phyloP scores from a whole-genome alignment of 1,140 invertebrate genomes.

The Gryon sp. region DNA sequence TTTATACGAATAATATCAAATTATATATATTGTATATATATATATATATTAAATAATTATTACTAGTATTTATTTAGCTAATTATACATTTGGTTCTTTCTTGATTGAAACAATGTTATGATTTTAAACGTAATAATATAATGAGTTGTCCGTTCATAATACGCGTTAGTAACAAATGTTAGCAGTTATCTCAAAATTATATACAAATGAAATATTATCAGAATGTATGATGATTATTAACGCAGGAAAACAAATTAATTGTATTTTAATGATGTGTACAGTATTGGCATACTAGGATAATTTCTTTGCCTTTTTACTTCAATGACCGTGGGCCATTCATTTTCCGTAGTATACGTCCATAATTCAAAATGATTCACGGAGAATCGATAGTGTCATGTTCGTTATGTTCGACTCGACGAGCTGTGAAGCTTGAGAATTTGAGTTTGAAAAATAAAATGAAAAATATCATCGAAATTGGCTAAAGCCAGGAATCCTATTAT shows the following conservation, averaged over 20 bases:
- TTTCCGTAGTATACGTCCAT: constrained; percentile 39
- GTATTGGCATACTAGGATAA: neutral
- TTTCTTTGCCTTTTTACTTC: constrained; percentile 44
- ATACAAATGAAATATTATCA: no score
- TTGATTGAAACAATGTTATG: no score
- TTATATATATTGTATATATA: no score
- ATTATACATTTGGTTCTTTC: no score
- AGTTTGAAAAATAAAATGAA: constrained; percentile 41
- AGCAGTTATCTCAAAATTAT: no score
- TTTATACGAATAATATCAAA: no score
- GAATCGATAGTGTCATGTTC: constrained; percentile 60
- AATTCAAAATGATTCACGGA: constrained; percentile 56
- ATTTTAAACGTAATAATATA: no score
- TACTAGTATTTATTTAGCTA: no score
- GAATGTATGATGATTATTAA: no score
- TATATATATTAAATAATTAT: no score
- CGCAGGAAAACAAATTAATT: constrained; percentile 15
- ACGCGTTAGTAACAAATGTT: no score
- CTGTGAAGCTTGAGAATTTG: constrained; percentile 44
- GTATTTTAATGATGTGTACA: constrained; percentile 15
- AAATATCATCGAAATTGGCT: constrained; percentile 13
- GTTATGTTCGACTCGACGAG: constrained; percentile 53
- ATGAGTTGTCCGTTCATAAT: no score
- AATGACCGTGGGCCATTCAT: constrained; percentile 38
- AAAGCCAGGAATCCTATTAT: constrained; percentile 26